A percentile compares a stretch with the other conserved stretches of the same genome.
Conservation (phyloP, 1,140 invertebrate genomes). For the Penaeus chinensis region DNA sequence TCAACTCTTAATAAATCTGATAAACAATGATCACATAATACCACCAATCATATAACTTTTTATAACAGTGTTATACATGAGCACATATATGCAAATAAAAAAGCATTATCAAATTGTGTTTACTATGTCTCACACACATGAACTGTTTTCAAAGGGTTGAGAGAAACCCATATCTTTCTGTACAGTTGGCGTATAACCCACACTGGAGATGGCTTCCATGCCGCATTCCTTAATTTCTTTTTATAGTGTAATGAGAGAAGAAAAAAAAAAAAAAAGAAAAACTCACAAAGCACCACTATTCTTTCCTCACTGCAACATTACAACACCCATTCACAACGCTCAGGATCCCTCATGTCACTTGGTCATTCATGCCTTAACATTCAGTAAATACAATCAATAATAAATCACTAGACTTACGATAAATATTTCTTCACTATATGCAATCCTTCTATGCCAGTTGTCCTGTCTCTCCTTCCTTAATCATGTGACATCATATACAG, state of each 20-base stretch:
- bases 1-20: constrained; percentile 2
- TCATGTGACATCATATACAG: constrained; percentile 15
- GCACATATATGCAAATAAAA: constrained; percentile 23
- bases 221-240: not conserved
- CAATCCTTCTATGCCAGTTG: constrained; percentile 7
- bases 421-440: constrained; percentile 15
- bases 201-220: constrained; percentile 17
- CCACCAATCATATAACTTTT: constrained; percentile 30
- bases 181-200: constrained; percentile 34
- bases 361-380: no score
- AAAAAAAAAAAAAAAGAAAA: not conserved
- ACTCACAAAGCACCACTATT: constrained; percentile 46
- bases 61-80: constrained; percentile 33
- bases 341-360: no score
- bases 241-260: not conserved
- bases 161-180: constrained; percentile 20
- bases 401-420: not conserved
- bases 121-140: constrained; percentile 39
- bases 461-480: constrained; percentile 14
- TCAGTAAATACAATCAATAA: no score
- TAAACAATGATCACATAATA: constrained; percentile 19
- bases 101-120: constrained; percentile 51
- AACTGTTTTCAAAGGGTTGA: constrained; percentile 20
- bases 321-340: constrained; percentile 1
- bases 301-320: constrained; percentile 28